A percentile compares a stretch with the other conserved stretches of the same genome.
Conservation (phyloP, 2,888 invertebrate genomes). For the Ommatoiulus sabulosus region DNA sequence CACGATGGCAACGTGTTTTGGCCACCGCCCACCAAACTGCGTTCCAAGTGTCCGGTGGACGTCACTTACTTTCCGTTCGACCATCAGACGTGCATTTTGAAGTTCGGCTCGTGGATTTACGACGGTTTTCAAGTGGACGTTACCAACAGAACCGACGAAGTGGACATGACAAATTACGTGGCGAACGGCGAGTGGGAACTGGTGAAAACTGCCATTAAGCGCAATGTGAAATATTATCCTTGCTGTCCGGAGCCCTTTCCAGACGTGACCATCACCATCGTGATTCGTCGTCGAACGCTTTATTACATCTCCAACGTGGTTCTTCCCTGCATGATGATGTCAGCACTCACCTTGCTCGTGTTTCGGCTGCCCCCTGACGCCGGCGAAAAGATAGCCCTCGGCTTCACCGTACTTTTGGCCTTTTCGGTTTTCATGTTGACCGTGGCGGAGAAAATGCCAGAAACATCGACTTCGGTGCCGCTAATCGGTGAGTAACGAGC, state of each 20-base stretch:
- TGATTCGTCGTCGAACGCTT: conserved; percentile 70
- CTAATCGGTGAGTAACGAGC: conserved; percentile 70
- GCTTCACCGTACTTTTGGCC: conserved; percentile 72
- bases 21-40: conserved; percentile 73
- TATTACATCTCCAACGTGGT: conserved; percentile 72
- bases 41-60: conserved; percentile 72
- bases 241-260: conserved; percentile 72
- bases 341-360: conserved; percentile 71
- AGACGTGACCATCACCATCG: conserved; percentile 72
- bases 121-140: conserved; percentile 69
- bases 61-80: conserved; percentile 73
- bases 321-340: conserved; percentile 73
- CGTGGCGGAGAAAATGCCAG: conserved; percentile 73
- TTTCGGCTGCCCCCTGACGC: conserved; percentile 72
- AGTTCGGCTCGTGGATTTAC: conserved; percentile 72
- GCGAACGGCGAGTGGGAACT: conserved; percentile 74
- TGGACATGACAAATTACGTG: conserved; percentile 71
- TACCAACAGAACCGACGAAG: conserved; percentile 67
- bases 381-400: conserved; percentile 72
- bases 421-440: conserved; percentile 73
- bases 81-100: conserved; percentile 71
- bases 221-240: conserved; percentile 70
- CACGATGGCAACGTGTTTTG: conserved; percentile 72
- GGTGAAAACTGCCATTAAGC: conserved; percentile 68
- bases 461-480: conserved; percentile 73